Evolutionary conservation across 2,113 vertebrate genomes (phyloP), one percentile per base, ranked within the genome.

Genomic region (Henicopernis longicauda): DNA sequence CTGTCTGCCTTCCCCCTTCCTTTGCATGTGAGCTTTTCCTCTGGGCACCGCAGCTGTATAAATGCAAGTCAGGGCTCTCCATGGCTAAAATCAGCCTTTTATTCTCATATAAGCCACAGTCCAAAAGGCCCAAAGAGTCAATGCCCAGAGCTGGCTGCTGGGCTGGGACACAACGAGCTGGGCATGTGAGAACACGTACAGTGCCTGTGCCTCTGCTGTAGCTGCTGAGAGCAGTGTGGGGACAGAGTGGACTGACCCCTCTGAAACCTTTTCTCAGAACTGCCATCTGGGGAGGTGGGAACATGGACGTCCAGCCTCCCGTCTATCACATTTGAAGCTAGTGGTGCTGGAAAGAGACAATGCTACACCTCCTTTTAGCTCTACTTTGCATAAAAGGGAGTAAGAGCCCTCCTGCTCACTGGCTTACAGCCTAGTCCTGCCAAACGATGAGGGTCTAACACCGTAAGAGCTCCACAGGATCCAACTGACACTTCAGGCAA

Each of bases 401-500:
- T 22, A 18, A 9, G 21, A 42, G 25, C 8, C 9, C 29, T 82
- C 18, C 63, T 67, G n/a, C 63, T 83, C 16, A 0, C 36, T 15
- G 32, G 29, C 20, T 45, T 25, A 45, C n/a, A 59, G 69, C 55
- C 38, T 23, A 0, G 6, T 44, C 36, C 66, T 57, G 66, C 11
- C 13, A 5, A 20, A 12, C 0, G 9, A 4, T 13, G 62, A 40
- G 62, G 47, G 3, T 32, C 49, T 11, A 47, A 16, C 18, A 7
- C 16, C 6, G 1, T 0, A 0, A 44, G 5, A 9, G 47, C 73
- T n/a, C 25, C 32, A 1, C 42, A 19, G 69, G 21, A 5, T 4
- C 31, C 27, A 20, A 5, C 31, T 7, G 42, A 10, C 15, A 0
- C 34, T 36, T 23, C 0, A 59, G 65, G 32, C 45, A 7, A 1